phyloP scores from a whole-genome alignment of 2,113 vertebrate species.

The Calyptomena viridis region DNA sequence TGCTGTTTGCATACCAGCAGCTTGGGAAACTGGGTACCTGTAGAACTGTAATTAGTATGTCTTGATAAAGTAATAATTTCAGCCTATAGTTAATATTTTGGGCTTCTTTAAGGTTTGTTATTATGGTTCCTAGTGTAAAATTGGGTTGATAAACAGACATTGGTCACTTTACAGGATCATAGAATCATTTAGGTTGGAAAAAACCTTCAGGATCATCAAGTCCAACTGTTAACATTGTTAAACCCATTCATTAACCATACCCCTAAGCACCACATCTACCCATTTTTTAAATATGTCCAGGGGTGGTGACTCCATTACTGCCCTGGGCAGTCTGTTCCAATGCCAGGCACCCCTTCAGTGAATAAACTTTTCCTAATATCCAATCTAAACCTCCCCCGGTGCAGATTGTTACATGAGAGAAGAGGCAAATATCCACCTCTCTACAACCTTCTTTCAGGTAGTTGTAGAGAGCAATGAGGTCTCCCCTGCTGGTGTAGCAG shows the following conservation, averaged over 20 bases:
- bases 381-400: not conserved
- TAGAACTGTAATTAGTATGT: not conserved
- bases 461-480: not conserved
- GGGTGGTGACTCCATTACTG: not conserved
- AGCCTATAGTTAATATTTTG: not conserved
- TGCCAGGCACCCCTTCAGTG: not conserved
- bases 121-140: not conserved
- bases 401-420: not conserved
- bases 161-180: not conserved
- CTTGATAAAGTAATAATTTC: not conserved
- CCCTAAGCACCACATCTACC: not conserved
- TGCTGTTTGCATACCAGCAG: not conserved
- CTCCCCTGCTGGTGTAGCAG: not conserved
- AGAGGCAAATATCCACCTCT: not conserved
- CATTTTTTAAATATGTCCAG: not conserved
- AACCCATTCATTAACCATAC: not conserved
- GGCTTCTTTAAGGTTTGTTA: not conserved
- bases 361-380: not conserved
- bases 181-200: not conserved
- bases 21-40: not conserved
- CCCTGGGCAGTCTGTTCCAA: not conserved
- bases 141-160: not conserved
- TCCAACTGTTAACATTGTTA: not conserved
- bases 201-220: not conserved
- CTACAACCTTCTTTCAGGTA: not conserved